A percentile compares a stretch with the other conserved stretches of the same genome.
phyloP scores from a whole-genome alignment of 2,797 vertebrate species.

The Phataginus tetradactyla region DNA sequence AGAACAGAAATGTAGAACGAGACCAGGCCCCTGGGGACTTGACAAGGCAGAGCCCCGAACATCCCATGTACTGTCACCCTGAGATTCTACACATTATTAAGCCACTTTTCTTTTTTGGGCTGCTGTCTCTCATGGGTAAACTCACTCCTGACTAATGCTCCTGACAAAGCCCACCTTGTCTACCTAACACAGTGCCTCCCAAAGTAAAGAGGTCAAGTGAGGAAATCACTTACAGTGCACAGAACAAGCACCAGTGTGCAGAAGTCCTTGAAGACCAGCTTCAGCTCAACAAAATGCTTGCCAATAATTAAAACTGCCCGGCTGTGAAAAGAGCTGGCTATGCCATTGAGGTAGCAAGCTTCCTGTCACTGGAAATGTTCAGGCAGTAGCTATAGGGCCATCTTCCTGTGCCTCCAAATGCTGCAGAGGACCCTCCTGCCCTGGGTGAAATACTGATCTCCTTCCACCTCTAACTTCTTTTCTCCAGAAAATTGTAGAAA shows the following conservation, averaged over 20 bases:
- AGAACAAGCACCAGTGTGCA: not conserved
- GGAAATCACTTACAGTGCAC: not conserved
- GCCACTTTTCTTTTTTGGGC: not conserved
- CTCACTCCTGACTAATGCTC: not conserved
- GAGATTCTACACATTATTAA: not conserved
- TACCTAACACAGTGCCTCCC: not conserved
- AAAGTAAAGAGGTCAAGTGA: not conserved
- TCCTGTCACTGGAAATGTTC: not conserved
- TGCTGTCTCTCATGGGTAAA: not conserved
- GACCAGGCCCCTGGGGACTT: not conserved
- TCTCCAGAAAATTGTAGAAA: constrained; percentile 25
- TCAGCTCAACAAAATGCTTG: not conserved
- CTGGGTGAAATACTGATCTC: not conserved
- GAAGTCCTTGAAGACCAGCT: not conserved
- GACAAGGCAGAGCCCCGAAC: not conserved
- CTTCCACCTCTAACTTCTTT: not conserved
- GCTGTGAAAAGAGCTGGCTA: not conserved
- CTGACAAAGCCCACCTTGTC: not conserved
- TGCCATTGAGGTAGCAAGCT: not conserved
- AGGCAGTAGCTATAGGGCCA: not conserved
- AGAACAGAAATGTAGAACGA: not conserved
- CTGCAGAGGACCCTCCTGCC: not conserved
- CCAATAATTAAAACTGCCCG: not conserved
- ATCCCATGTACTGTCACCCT: not conserved
- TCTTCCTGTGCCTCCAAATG: not conserved